Evolutionary conservation across 2,113 vertebrate genomes (phyloP).

Genomic region (Equus quagga): DNA sequence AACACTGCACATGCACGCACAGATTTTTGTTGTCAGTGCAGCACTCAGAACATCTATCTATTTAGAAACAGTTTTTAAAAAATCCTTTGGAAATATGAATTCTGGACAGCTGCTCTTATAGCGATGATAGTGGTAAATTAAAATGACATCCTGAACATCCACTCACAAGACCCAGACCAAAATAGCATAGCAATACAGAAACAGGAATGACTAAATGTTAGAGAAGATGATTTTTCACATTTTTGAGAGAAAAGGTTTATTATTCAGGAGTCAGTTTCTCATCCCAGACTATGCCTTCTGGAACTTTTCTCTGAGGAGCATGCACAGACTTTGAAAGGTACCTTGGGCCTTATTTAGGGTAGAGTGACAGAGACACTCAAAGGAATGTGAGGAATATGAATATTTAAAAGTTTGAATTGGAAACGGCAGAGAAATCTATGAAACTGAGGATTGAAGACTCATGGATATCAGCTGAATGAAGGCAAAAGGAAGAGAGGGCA

Average conservation of each 20-base stretch:
- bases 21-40: neutral
- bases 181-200: conserved; percentile 56
- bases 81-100: conserved; percentile 43
- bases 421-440: conserved; percentile 4
- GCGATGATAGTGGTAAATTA: conserved; percentile 61
- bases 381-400: neutral
- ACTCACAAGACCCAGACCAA: conserved; percentile 48
- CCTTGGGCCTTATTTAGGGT: neutral
- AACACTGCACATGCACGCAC: neutral
- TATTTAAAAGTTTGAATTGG: neutral
- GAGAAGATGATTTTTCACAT: conserved; percentile 29
- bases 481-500: neutral
- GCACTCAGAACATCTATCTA: neutral
- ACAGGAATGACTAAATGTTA: conserved; percentile 57
- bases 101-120: conserved; percentile 58
- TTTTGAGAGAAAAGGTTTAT: conserved; percentile 5
- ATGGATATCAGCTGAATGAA: neutral
- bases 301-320: conserved; percentile 66
- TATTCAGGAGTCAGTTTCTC: conserved; percentile 40
- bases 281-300: conserved; percentile 46
- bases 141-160: conserved; percentile 50
- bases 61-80: neutral
- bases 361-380: neutral
- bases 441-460: neutral
- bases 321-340: neutral